Conservation (phyloP, 2,113 vertebrate species). For the Ictalurus furcatus region DNA sequence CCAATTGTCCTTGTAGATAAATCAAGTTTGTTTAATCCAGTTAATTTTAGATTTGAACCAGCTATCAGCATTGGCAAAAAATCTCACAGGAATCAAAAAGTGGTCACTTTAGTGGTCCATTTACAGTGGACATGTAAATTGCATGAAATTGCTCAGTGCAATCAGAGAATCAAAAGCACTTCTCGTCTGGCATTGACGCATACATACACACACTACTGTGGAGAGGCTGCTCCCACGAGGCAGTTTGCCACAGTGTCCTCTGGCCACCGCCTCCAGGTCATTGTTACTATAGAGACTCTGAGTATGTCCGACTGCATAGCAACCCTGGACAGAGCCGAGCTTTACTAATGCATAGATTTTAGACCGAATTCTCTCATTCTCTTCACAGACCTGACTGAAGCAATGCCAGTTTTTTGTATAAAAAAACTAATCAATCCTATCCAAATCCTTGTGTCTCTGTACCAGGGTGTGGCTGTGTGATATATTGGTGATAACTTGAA, state of each 20-base stretch:
- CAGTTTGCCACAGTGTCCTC: constrained; percentile 62
- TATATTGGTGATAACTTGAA: not conserved
- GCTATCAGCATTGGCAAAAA: not conserved
- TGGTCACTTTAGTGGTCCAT: not conserved
- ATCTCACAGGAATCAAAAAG: not conserved
- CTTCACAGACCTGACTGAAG: not conserved
- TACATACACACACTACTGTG: not conserved
- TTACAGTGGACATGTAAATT: constrained; percentile 6
- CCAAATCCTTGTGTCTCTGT: not conserved
- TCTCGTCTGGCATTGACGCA: not conserved
- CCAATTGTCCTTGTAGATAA: not conserved
- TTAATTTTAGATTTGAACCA: not conserved
- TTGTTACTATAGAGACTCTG: constrained; percentile 76
- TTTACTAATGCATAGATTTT: constrained; percentile 49
- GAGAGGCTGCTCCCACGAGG: constrained; percentile 61
- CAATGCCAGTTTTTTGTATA: not conserved
- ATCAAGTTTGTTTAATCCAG: not conserved
- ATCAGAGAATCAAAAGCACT: constrained; percentile 18
- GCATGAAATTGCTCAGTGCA: not conserved
- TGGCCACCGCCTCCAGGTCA: constrained; percentile 69
- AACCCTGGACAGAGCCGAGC: constrained; percentile 61
- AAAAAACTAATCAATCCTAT: too few species aligned
- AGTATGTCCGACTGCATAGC: constrained; percentile 64
- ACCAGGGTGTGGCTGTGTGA: not conserved
- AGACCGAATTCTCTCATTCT: constrained; percentile 45